Evolutionary conservation across 2,113 vertebrate genomes (phyloP).

Genomic region (Tor tambroides): DNA sequence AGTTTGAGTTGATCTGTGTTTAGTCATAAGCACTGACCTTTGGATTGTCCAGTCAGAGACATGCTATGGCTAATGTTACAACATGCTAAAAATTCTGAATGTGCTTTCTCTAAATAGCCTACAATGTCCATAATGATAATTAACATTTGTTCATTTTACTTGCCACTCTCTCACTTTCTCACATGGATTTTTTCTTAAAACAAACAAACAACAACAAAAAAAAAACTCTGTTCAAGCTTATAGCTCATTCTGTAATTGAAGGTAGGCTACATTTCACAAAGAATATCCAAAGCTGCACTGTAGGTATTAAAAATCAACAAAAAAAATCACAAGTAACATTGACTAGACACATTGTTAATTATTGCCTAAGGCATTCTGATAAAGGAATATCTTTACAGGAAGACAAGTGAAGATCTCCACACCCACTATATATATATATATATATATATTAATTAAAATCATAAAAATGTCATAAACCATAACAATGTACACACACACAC

Average conservation of each 20-base stretch:
- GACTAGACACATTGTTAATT: too few relatives aligned
- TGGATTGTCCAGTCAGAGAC: neutral
- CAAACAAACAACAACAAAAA: too few relatives aligned
- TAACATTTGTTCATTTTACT: neutral
- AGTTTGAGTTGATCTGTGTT: neutral
- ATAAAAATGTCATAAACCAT: too few relatives aligned
- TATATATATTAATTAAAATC: too few relatives aligned
- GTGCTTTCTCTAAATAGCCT: neutral
- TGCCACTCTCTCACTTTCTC: neutral
- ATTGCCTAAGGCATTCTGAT: too few relatives aligned
- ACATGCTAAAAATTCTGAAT: neutral
- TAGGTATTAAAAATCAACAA: neutral
- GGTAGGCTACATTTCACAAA: neutral
- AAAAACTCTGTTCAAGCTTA: neutral
- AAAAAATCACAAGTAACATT: too few relatives aligned
- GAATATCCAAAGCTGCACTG: neutral
- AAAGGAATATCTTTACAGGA: too few relatives aligned
- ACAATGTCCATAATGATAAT: neutral
- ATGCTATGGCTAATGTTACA: conserved; percentile 1
- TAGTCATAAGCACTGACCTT: neutral
- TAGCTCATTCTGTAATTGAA: neutral
- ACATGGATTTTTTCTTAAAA: neutral
- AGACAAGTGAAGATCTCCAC: too few relatives aligned
- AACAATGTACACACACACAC: too few relatives aligned
- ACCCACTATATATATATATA: too few relatives aligned